Evolutionary conservation across 2,113 vertebrate species (phyloP), one percentile per base, ranked within the genome.

Genomic region (Cyanoderma ruficeps): DNA sequence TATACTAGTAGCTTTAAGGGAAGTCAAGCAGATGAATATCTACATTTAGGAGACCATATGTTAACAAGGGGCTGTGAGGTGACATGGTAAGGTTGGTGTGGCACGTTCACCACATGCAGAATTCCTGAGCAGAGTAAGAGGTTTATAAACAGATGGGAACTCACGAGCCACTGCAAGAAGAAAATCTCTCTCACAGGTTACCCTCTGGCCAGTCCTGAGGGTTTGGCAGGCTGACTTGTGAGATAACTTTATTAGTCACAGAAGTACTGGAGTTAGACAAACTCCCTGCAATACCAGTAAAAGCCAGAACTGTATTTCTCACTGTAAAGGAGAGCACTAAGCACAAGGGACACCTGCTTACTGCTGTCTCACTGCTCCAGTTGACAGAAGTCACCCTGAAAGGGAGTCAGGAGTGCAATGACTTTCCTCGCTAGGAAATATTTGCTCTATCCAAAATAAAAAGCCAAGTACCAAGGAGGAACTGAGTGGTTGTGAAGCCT

Each of bases 31-130:
- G 90, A 97, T 75, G 78, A 96, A 94, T 96, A 97, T 94, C 93
- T 97, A 94, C 97, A 96, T 97, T 96, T 96, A 89, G 85, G 87
- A 89, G 76, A 87, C 93, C 96, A 95, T 96, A 95, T 97, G 95
- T 97, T 96, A 95, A 92, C 89, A 96, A 94, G 79, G 74, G 90
- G 23, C 89, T 94, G 90, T 88, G 89, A 93, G 78, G 72, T 94
- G 89, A 95, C 78, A 74, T 41, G 61, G 93, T 81, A 80, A 91
- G 44, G 24, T 82, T 91, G 80, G 60, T 90, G 88, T 90, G 69
- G 67, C 87, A 96, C 1, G 1, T 46, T 96, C 10, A 59, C 87
- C 79, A 92, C 46, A 80, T 30, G 13, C 56, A 84, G 57, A 91
- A 85, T 28, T 79, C 24, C 44, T 70, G 63, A 94, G 33, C 12